Evolutionary conservation across 2,113 vertebrate genomes (phyloP).

Genomic region (Aix galericulata): DNA sequence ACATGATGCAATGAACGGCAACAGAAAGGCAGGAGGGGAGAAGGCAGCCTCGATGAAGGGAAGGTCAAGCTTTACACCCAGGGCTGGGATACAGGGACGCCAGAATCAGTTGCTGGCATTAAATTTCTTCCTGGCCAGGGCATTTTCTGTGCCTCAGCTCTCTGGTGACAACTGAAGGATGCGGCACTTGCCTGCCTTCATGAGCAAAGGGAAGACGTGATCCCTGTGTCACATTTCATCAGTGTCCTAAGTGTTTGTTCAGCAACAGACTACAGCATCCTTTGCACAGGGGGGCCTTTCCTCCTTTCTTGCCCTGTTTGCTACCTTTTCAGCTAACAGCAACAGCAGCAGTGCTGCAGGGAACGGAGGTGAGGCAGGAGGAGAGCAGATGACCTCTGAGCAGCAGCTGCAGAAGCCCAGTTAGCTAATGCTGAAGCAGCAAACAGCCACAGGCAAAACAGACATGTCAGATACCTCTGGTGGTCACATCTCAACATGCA

Average conservation of each 20-base stretch:
- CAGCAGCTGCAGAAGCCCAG: not conserved
- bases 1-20: not conserved
- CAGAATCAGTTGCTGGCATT: not conserved
- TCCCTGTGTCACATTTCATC: not conserved
- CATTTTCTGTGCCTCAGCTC: not conserved
- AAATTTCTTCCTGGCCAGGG: not conserved
- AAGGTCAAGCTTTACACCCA: not conserved
- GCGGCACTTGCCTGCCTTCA: not conserved
- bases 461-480: not conserved
- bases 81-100: not conserved
- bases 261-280: not conserved
- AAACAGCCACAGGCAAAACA: not conserved
- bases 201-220: not conserved
- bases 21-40: not conserved
- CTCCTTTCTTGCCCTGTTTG: not conserved
- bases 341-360: not conserved
- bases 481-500: not conserved
- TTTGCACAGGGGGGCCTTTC: not conserved
- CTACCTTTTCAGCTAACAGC: not conserved
- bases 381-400: not conserved
- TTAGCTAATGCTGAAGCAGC: not conserved
- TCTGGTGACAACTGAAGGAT: not conserved
- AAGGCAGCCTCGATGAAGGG: not conserved
- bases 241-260: not conserved
- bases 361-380: not conserved